These are phyloP conservation scores for Notiomystis cincta DNA, from an alignment of 2,113 vertebrate species.

Conservation along the genomic window DNA sequence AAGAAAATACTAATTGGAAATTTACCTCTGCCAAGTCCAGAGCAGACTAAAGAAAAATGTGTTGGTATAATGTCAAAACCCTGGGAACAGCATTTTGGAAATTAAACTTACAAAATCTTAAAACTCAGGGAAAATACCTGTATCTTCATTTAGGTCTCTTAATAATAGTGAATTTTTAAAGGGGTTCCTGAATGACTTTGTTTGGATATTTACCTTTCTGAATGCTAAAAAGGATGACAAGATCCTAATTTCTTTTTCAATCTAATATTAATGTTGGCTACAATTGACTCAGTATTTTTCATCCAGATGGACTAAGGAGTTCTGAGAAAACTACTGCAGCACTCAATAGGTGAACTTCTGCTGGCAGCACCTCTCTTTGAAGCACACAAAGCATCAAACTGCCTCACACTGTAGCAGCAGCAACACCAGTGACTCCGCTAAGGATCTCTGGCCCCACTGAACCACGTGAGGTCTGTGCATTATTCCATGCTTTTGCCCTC, in stretches of 20 bases:
- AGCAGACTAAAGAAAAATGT: not conserved
- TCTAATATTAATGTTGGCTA: not conserved
- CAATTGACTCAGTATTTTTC: not conserved
- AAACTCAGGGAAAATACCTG: not conserved
- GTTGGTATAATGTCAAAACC: not conserved
- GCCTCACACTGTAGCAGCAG: not conserved
- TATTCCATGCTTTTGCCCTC: rapidly evolving
- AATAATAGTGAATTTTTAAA: not conserved
- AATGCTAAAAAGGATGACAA: not conserved
- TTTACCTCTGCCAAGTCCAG: conserved; percentile 27
- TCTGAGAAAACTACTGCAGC: not conserved
- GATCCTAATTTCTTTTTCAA: not conserved
- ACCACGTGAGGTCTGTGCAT: not conserved
- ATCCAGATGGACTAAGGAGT: not conserved
- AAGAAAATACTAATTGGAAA: conserved; percentile 36
- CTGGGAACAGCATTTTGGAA: not conserved
- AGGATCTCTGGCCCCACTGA: not conserved
- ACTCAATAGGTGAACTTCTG: not conserved
- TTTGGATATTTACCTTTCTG: not conserved
- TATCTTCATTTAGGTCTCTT: not conserved
- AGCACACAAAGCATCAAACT: not conserved
- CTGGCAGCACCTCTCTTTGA: not conserved
- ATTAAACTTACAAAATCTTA: not conserved
- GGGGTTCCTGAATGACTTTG: not conserved
- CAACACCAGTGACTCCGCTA: not conserved